Evolutionary conservation across 2,797 vertebrate genomes (phyloP).

Genomic region (Anguilla anguilla): DNA sequence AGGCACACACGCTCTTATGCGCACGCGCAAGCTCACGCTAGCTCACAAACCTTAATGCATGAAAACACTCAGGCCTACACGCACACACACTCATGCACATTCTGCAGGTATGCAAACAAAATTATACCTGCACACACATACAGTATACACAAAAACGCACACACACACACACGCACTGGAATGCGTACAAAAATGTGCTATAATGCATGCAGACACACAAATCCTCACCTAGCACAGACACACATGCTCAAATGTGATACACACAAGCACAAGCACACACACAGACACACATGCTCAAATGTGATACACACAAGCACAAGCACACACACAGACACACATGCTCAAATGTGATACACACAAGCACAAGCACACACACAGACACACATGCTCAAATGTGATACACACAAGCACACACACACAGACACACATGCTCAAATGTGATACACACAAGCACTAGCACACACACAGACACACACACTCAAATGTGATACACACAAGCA

Average conservation of each 20-base stretch:
- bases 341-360: too few relatives aligned
- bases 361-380: too few relatives aligned
- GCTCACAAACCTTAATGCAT: neutral
- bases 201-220: neutral
- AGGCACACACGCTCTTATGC: neutral
- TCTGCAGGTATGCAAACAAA: neutral
- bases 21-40: neutral
- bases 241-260: too few relatives aligned
- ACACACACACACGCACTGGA: neutral
- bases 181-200: too few relatives aligned
- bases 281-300: too few relatives aligned
- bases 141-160: neutral
- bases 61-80: neutral
- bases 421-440: too few relatives aligned
- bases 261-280: neutral
- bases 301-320: neutral
- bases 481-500: too few relatives aligned
- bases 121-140: neutral
- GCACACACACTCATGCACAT: constrained; percentile 4
- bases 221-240: neutral
- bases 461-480: too few relatives aligned
- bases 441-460: too few relatives aligned
- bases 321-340: too few relatives aligned
- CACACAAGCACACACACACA: neutral
- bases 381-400: too few relatives aligned